Base-by-base conservation (phyloP, 2,888 invertebrate species). In the Meiosimyza platycephala region DNA sequence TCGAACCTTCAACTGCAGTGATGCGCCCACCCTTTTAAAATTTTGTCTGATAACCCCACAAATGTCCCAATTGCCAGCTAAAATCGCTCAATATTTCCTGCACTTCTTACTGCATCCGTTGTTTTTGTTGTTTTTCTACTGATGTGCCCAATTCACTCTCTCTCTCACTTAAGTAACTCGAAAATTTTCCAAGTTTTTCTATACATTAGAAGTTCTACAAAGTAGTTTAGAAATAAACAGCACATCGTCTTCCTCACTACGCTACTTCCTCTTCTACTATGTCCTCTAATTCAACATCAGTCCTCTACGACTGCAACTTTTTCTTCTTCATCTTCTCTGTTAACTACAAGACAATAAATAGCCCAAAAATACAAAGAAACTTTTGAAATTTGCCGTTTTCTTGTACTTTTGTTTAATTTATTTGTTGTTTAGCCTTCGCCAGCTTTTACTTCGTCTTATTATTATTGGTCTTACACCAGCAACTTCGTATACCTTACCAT, bases 71-170 rank as follows among this genome's bases (percentile, higher is more conserved):
- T 54, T n/a, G 54, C 54, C 64, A 28, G 64, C 50, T 28, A 12
- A 57, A n/a, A 73, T 74, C 76, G 74, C 82, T 83, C 83, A 83
- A 83, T 83, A 83, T 82, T 83, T 83, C 80, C 79, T 79, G 76
- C 76, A 75, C 74, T 77, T 76, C 73, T 67, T 74, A 55, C 33
- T 66, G 16, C 18, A 63, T 11, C 52, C 7, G n/a, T 63, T 63
- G 40, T 47, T 63, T 47, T 40, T 63, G 15, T 63, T n/a, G 6
- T n/a, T 66, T 18, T 28, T 13, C 40, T 52, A 3, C 18, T 60
- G 9, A 47, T 22, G 62, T 66, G 54, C 64, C 60, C 62, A 16
- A 69, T 60, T 69, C 60, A 68, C 47, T 16, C 60, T 15, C 15
- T 22, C 47, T 13, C 16, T 22, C 57, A 18, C 57, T 40, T 70